Conservation (phyloP, 2,797 vertebrate genomes). For the Anomalospiza imberbis region DNA sequence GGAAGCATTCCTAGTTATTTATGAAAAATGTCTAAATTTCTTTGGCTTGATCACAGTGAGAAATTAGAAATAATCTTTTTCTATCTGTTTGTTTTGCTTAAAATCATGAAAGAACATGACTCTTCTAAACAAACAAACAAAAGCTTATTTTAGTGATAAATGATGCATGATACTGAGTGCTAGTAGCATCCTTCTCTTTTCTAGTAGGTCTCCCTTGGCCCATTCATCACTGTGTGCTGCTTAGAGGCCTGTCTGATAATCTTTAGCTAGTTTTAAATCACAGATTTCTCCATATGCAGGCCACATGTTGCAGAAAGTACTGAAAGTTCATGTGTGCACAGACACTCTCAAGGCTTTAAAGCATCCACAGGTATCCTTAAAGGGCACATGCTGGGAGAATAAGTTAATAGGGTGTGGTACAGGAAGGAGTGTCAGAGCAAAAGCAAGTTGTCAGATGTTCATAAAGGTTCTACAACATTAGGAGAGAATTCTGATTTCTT, state of each 20-base stretch:
- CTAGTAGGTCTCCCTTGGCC: constrained; percentile 41
- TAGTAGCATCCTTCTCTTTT: neutral
- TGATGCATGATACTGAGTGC: neutral
- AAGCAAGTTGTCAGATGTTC: neutral
- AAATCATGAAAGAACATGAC: neutral
- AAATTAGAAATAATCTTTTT: neutral
- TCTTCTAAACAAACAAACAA: neutral
- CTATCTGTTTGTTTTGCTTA: neutral
- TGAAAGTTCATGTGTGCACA: neutral
- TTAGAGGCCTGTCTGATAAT: constrained; percentile 69
- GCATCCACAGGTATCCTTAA: neutral
- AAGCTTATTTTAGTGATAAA: constrained; percentile 19
- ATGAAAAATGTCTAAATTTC: neutral
- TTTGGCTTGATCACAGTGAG: neutral
- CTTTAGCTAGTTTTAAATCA: constrained; percentile 70
- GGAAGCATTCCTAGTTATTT: neutral
- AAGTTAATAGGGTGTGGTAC: constrained; percentile 1
- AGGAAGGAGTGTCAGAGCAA: neutral
- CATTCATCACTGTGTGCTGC: constrained; percentile 47
- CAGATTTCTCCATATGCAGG: constrained; percentile 67
- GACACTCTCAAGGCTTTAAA: constrained; percentile 26
- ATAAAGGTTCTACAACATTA: neutral
- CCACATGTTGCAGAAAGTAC: constrained; percentile 73
- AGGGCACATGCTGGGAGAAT: constrained; percentile 6
- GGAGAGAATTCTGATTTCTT: neutral